Evolutionary conservation across 2,888 invertebrate species (phyloP).

Genomic region (Tipula unca): DNA sequence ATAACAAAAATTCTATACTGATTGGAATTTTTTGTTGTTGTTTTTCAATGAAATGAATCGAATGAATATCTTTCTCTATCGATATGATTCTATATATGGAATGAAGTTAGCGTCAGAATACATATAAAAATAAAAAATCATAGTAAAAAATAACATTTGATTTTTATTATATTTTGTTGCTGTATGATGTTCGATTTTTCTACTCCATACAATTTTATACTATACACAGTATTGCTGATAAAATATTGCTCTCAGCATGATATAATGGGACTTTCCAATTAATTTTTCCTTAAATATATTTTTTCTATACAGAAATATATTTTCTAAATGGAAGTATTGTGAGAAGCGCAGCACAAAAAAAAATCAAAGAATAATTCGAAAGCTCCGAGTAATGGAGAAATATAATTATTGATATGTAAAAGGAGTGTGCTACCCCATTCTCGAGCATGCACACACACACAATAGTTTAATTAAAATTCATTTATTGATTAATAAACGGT

Average conservation of each 20-base stretch:
- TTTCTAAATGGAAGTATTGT: not conserved
- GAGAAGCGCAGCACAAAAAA: not conserved
- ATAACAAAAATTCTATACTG: not conserved
- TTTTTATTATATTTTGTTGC: not conserved
- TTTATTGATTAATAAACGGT: constrained; percentile 8
- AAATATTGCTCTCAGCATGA: not conserved
- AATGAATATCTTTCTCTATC: not conserved
- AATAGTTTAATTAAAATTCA: not conserved
- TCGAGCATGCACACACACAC: not conserved
- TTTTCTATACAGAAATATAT: not conserved
- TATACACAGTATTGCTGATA: not conserved
- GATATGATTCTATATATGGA: not conserved
- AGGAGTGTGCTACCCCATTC: not conserved
- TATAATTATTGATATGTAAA: not conserved
- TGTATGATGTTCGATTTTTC: not conserved
- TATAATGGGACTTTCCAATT: constrained; percentile 14
- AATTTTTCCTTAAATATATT: not conserved
- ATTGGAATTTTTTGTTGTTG: not conserved
- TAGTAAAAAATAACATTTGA: not conserved
- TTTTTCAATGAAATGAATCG: not conserved
- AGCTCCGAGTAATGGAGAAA: not conserved
- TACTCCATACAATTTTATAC: not conserved
- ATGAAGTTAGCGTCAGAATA: not conserved
- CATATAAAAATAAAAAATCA: not conserved
- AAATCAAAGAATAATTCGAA: not conserved